Evolutionary conservation across 2,113 vertebrate species (phyloP), one percentile per base, ranked within the genome.

Genomic region (Hylia prasina): DNA sequence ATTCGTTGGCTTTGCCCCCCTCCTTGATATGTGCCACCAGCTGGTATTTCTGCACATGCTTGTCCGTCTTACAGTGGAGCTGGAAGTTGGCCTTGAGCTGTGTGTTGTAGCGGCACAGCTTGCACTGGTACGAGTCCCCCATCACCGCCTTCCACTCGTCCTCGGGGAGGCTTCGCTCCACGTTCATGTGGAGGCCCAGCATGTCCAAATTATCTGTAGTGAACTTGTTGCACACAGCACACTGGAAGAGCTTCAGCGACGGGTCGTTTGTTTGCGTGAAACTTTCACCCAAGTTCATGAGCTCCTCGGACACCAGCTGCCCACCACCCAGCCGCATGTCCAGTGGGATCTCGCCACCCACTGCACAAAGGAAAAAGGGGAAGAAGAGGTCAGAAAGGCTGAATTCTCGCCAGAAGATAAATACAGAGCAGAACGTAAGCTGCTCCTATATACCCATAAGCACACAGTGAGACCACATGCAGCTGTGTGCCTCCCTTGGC

Each of bases 11-110:
- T 96, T 99, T 99, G 93, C 99, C 99, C 0, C 99, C 99, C 97
- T 99, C 99, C 97, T 99, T 99, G 98, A 99, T 99, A 96, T 99
- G 99, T 47, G 99, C 99, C 75, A 99, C 99, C 91, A 99, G 98
- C 98, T 99, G 99, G 98, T 99, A 99, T 93, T 99, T 99, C 97
- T 99, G 99, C 92, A 99, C 98, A 0, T 99, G 99, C 97, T 99
- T 99, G 98, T 99, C 99, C 0, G 99, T 99, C 98, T 99, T 99
- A 95, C 99, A 99, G 97, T 99, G 99, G 83, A 99, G 98, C 97
- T 99, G 99, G 97, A 99, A 99, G 98, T 99, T 99, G 95, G 99
- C 99, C 98, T 99, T 99, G 89, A 99, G 99, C 97, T 99, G 99
- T 0, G 99, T 99, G 97, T 99, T 99, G 97, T 99, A 99, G 95